These are phyloP conservation scores for Macropus fuliginosus DNA, from an alignment of 2,797 vertebrate species.

Conservation along the genomic window DNA sequence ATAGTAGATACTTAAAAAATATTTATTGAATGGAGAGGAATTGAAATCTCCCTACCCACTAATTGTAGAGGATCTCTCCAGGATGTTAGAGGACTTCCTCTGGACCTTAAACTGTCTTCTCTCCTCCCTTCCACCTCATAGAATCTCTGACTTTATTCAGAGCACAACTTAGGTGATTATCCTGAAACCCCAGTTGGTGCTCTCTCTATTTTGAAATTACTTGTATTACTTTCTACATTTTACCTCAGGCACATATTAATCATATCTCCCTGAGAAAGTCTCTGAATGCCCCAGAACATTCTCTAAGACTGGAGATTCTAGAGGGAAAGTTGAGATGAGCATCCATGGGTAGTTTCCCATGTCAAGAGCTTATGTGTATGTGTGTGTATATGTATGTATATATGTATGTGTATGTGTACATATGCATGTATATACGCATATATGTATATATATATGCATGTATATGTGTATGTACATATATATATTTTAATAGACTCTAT, in stretches of 20 bases:
- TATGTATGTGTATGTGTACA: fast-evolving
- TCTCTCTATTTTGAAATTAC: neutral
- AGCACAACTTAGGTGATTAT: neutral
- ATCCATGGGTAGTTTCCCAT: neutral
- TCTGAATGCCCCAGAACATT: neutral
- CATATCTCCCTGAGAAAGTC: neutral
- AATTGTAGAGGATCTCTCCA: neutral
- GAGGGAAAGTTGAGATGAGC: neutral
- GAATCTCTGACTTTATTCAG: neutral
- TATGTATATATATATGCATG: no score
- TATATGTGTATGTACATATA: no score
- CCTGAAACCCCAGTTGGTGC: neutral
- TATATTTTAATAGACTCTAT: neutral
- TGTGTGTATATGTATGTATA: no score
- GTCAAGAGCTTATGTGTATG: neutral
- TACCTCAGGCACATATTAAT: neutral
- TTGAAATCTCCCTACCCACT: neutral
- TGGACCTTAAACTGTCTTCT: neutral
- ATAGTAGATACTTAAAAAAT: neutral
- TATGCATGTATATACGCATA: no score
- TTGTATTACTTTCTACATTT: neutral
- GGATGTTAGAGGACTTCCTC: neutral
- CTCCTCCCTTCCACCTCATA: neutral
- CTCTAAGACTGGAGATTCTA: neutral
- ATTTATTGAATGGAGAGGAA: neutral